Percentiles rank a stretch among this genome's conserved stretches.
Evolutionary conservation across 1,140 invertebrate species (phyloP).

Genomic region (Lepeophtheirus salmonis): DNA sequence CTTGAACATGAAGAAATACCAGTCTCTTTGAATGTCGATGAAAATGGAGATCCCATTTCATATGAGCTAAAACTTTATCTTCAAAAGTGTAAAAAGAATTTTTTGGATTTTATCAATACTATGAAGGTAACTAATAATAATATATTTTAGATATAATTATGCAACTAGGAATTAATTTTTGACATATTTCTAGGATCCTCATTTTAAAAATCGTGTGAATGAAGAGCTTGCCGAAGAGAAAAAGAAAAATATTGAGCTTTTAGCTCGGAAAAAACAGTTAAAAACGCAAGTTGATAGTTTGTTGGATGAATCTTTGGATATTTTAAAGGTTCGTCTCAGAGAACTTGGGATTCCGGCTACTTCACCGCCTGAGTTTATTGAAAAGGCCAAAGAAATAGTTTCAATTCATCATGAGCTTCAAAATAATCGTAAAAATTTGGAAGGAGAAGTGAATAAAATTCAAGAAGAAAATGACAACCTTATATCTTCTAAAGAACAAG

Average conservation of each 20-base stretch:
- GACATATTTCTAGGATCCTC: neutral
- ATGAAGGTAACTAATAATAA: slow-evolving; percentile 4
- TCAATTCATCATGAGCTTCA: slow-evolving; percentile 26
- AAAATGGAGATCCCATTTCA: neutral
- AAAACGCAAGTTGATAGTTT: slow-evolving; percentile 14
- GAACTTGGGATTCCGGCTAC: slow-evolving; percentile 27
- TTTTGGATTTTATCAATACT: neutral
- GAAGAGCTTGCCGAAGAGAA: slow-evolving; percentile 32
- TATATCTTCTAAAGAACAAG: neutral
- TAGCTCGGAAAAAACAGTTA: slow-evolving; percentile 8
- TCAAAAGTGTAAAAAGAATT: slow-evolving; percentile 2
- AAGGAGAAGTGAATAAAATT: slow-evolving; percentile 6
- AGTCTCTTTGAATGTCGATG: neutral
- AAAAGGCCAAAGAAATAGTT: slow-evolving; percentile 28
- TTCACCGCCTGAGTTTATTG: slow-evolving; percentile 26
- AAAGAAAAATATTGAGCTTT: slow-evolving; percentile 14
- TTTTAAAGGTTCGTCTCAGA: slow-evolving; percentile 26
- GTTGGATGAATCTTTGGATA: slow-evolving; percentile 24
- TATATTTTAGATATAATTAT: too few species aligned
- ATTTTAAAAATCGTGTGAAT: neutral
- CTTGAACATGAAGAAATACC: slow-evolving; percentile 3
- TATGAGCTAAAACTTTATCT: neutral
- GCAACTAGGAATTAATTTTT: too few species aligned
- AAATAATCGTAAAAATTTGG: slow-evolving; percentile 3
- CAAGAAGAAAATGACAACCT: slow-evolving; percentile 1